Evolutionary conservation across 2,797 vertebrate genomes (phyloP).

Genomic region (Serranus cabrilla): DNA sequence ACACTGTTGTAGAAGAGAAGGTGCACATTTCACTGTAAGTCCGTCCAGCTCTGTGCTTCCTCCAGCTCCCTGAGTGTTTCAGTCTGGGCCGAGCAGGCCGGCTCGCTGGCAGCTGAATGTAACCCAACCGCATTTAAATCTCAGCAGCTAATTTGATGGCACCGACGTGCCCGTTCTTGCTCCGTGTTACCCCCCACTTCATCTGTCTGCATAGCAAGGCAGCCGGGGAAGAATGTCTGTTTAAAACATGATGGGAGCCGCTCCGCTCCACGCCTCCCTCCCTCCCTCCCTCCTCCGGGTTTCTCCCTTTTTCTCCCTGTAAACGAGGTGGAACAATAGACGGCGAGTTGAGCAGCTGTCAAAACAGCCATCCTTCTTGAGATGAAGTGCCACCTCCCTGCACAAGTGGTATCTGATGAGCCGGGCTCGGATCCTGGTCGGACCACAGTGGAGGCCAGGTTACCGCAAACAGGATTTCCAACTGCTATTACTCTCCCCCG

Average conservation of each 20-base stretch:
- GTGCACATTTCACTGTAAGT: neutral
- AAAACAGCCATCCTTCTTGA: constrained; percentile 54
- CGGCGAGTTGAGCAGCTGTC: constrained; percentile 58
- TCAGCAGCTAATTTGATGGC: constrained; percentile 70
- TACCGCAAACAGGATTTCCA: constrained; percentile 23
- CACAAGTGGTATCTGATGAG: constrained; percentile 37
- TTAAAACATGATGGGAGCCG: constrained; percentile 45
- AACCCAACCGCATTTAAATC: constrained; percentile 62
- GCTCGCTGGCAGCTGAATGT: constrained; percentile 49
- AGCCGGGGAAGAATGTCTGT: constrained; percentile 57
- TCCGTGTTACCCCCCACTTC: constrained; percentile 54
- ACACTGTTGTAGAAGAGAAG: constrained; percentile 5
- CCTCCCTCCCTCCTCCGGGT: constrained; percentile 12
- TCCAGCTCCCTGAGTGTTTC: constrained; percentile 35
- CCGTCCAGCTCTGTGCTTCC: constrained; percentile 20
- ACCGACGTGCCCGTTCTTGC: constrained; percentile 70
- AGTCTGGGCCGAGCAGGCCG: constrained; percentile 40
- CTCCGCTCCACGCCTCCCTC: constrained; percentile 25
- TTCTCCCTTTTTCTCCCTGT: constrained; percentile 8
- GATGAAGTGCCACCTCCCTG: constrained; percentile 40
- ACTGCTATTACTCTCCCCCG: constrained; percentile 12
- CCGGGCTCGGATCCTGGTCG: neutral
- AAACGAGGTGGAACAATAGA: constrained; percentile 43
- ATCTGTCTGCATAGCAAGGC: constrained; percentile 48
- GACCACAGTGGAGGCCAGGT: neutral